Evolutionary conservation across 1,140 invertebrate genomes (phyloP).

Genomic region (Polyergus mexicanus): DNA sequence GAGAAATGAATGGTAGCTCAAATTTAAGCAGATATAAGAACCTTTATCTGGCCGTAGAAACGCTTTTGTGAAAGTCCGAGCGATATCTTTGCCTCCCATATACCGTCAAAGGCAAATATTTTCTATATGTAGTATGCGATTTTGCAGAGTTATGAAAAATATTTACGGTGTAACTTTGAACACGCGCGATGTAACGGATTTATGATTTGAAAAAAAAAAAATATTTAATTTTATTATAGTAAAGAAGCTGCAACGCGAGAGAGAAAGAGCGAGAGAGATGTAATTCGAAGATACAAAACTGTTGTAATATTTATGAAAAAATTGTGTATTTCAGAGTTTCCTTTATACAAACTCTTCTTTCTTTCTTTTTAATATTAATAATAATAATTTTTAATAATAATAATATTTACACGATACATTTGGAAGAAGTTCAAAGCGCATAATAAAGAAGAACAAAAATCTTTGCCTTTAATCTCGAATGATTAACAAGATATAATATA

Average conservation of each 20-base stretch:
- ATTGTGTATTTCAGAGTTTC: no score
- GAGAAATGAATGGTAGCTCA: slow-evolving; percentile 48
- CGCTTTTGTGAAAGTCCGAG: not conserved
- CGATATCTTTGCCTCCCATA: not conserved
- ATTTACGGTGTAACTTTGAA: not conserved
- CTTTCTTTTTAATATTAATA: no score
- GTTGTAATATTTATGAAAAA: no score
- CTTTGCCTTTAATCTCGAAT: not conserved
- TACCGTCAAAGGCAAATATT: not conserved
- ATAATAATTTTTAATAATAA: not conserved
- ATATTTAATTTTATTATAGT: not conserved
- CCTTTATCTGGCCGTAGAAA: slow-evolving; percentile 47
- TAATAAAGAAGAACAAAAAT: not conserved
- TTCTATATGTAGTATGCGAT: not conserved
- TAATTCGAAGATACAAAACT: no score
- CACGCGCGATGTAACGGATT: not conserved
- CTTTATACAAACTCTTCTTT: no score
- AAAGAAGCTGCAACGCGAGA: not conserved
- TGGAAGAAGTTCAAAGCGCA: not conserved
- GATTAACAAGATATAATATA: not conserved
- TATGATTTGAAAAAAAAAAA: not conserved
- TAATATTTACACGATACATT: not conserved
- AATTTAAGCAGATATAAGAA: slow-evolving; percentile 71
- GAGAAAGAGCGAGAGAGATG: no score
- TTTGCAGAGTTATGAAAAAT: not conserved